Conservation (phyloP, 2,888 invertebrate genomes). For the Heliconius charithonia region DNA sequence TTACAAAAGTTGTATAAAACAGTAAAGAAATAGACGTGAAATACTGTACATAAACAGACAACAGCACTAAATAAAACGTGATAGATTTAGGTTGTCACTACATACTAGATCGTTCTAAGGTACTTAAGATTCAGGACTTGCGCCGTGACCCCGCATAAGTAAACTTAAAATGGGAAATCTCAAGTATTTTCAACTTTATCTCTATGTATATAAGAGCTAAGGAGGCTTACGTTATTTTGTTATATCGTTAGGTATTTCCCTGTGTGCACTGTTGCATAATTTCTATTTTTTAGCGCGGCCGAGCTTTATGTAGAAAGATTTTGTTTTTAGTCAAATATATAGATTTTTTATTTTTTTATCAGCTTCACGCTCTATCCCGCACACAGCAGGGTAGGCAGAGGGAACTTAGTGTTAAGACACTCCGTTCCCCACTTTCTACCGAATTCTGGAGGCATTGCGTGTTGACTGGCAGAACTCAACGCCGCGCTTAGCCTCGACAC, state of each 20-base stretch:
- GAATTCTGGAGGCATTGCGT: no score
- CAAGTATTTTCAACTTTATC: conserved; percentile 28
- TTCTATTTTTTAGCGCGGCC: conserved; percentile 7
- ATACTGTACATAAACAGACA: neutral
- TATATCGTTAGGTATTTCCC: conserved; percentile 33
- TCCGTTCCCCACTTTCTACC: no score
- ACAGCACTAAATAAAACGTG: conserved; percentile 33
- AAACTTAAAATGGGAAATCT: conserved; percentile 17
- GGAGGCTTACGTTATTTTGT: neutral
- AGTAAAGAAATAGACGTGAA: neutral
- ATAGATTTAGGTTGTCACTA: conserved; percentile 39
- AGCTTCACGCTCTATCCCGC: no score
- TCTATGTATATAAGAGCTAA: neutral
- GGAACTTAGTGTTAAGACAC: no score
- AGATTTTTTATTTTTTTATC: neutral
- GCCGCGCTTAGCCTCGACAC: no score
- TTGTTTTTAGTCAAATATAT: neutral
- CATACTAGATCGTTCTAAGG: conserved; percentile 32
- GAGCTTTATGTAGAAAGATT: conserved; percentile 11
- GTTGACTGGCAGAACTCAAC: no score
- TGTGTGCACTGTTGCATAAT: conserved; percentile 36
- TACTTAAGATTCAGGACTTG: conserved; percentile 41
- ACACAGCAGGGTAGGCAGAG: no score
- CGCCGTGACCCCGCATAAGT: conserved; percentile 35
- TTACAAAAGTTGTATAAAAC: neutral